Evolutionary conservation across 2,113 vertebrate genomes (phyloP), one percentile per base, ranked within the genome.

Genomic region (Sorex fumeus): DNA sequence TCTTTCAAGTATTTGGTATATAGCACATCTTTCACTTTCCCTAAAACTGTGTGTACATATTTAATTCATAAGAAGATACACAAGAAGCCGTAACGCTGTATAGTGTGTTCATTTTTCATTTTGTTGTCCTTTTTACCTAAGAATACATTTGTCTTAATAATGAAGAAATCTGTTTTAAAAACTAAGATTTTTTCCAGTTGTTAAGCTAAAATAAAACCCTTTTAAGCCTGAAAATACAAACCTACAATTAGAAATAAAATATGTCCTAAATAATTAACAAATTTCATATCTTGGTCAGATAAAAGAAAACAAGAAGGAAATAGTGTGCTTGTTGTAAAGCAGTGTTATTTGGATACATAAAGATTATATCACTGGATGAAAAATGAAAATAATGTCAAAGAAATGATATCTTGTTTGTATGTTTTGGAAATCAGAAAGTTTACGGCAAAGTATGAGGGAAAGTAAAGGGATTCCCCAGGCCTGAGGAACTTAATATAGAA

Each of bases 71-170:
- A 62, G 40, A 28, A 88, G 28, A 50, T 88, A 28, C 36, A 78
- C 18, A 79, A 36, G 25, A 60, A 87, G 40, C 15, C 4, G 9
- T 69, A 77, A 72, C 34, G 82, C 2, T 32, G 13, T 71, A 64
- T 10, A 34, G 69, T 75, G 70, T 88, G 72, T 36, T 67, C 67
- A 94, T 96, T 96, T 95, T 95, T 95, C 83, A 92, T 92, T 90
- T 86, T 93, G 84, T 32, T 77, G 23, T 87, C 18, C 64, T 95
- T 45, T 64, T 95, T 96, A 95, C 34, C 72, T 67, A 70, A 45
- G 74, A 96, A 80, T 74, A 87, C 76, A 93, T 95, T 91, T 83
- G 36, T 74, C 92, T 69, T 93, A 92, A 95, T 93, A 88, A 50
- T 77, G 25, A 92, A 79, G 40, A 10, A 84, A 67, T 91, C 94